phyloP scores from a whole-genome alignment of 2,888 invertebrate genomes.

The Meganola albula region DNA sequence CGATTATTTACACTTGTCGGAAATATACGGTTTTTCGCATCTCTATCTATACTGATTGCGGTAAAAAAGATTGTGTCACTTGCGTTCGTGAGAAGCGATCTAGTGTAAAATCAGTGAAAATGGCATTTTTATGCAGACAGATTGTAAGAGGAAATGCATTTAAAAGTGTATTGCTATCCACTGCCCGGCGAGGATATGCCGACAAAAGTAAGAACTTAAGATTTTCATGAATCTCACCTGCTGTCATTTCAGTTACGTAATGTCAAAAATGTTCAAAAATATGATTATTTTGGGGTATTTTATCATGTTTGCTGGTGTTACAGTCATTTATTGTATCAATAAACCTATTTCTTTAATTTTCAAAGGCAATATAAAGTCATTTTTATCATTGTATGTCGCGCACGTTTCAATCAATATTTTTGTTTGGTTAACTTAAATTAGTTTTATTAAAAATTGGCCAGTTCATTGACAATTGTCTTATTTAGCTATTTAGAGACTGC shows the following conservation, averaged over 20 bases:
- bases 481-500: no score
- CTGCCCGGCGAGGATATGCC: constrained; percentile 78
- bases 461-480: no score
- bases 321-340: no score
- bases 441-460: no score
- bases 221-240: constrained; percentile 32
- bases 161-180: constrained; percentile 79
- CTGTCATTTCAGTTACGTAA: constrained; percentile 74
- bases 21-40: constrained; percentile 7
- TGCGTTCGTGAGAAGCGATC: constrained; percentile 70
- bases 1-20: background rate
- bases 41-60: constrained; percentile 26
- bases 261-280: constrained; percentile 67
- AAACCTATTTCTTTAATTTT: no score
- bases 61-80: constrained; percentile 46
- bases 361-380: no score
- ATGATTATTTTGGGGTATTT: no score
- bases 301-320: no score
- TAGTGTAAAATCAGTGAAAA: constrained; percentile 71
- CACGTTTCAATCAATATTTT: no score
- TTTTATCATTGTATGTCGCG: no score
- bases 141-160: constrained; percentile 80
- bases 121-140: constrained; percentile 88
- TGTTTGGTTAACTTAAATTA: no score
- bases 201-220: constrained; percentile 79